Percentiles rank a stretch among this genome's conserved stretches.
These are phyloP conservation scores for Thermophis baileyi DNA, from an alignment of 2,113 vertebrate genomes.

Conservation along the genomic window DNA sequence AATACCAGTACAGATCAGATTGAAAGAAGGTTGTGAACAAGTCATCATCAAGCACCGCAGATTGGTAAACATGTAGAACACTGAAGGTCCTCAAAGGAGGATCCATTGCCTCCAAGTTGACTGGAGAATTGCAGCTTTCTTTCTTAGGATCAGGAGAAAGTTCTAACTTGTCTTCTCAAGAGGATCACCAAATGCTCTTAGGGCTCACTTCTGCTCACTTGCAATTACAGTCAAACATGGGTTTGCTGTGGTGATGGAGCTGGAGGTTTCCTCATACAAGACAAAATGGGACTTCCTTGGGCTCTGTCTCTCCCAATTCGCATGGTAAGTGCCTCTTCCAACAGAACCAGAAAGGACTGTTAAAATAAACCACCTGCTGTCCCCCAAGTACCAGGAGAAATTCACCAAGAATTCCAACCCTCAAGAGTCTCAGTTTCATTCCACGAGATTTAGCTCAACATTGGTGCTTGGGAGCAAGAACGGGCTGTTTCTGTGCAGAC, in stretches of 20 bases:
- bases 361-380: background rate
- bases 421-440: background rate
- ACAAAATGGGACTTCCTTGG: background rate
- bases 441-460: constrained; percentile 37
- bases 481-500: constrained; percentile 70
- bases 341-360: background rate
- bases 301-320: background rate
- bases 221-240: no score
- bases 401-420: background rate
- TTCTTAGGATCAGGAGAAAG: background rate
- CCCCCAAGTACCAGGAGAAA: background rate
- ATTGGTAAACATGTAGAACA: background rate
- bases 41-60: background rate
- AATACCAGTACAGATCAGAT: no score
- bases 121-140: background rate
- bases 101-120: background rate
- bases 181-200: background rate
- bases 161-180: background rate
- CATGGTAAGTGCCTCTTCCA: background rate
- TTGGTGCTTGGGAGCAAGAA: constrained; percentile 51
- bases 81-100: background rate
- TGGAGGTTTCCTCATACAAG: background rate
- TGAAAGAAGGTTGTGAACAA: background rate
- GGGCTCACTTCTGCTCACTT: background rate
- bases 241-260: accelerated